Base-by-base conservation (phyloP, 2,888 invertebrate species). In the Pammene aurita region DNA sequence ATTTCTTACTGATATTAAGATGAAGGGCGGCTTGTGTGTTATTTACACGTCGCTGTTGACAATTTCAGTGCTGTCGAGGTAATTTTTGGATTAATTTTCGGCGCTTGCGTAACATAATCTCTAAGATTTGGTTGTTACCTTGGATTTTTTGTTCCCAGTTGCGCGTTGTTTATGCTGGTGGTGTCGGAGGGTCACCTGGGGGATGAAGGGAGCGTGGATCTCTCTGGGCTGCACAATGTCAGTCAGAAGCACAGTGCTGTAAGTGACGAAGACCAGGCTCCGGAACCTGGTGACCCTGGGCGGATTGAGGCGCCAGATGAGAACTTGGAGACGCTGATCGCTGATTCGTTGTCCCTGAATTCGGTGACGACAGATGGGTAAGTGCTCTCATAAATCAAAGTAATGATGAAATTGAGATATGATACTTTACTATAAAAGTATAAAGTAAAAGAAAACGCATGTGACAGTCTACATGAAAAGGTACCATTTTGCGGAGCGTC, bases 21-120 rank as follows among this genome's bases (percentile, higher is more conserved):
- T 94, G 94, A 94, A 93, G 93, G 91, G 93, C 85, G 93, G 93
- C 80, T 85, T 94, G 81, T 91, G 91, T 84, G 84, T 93, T 77
- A 90, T 94, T 81, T 94, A 94, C 85, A 94, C 94, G 92, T 93
- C 93, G 82, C 87, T 94, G 81, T 90, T 94, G 88, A 92, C 94
- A 73, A 93, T 94, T 81, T 94, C 93, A 80, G 88, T 94, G 79
- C 82, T 93, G 67, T 94, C 94, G 74, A 94, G 94, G 94, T 94
- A 84, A 75, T 80, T 83, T 72, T 68, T 14, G 38, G 4, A 55
- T 44, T 13, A 72, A 73, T 76, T 68, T 66, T 72, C 58, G 26
- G 34, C 7, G 54, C 69, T 69, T 69, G 67, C 72, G 72, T 69
- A 69, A 57, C 58, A 52, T 44, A 50, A 46, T 38, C 18, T 11